Base-by-base conservation (phyloP, 2,797 vertebrate species). In the Sitta carolinensis region DNA sequence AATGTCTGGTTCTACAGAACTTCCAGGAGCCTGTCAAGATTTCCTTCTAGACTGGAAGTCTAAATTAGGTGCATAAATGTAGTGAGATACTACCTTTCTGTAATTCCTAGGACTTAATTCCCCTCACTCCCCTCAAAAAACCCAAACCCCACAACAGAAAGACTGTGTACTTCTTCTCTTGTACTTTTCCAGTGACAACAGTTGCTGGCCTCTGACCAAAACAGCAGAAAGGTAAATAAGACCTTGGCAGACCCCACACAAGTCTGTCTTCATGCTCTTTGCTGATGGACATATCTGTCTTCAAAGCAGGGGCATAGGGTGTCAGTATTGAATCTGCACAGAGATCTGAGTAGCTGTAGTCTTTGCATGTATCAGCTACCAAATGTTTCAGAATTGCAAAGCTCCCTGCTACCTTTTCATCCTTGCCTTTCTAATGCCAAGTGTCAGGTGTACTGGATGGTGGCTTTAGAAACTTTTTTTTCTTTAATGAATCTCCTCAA, bases 51-150 rank as follows among this genome's bases (percentile, higher is more conserved):
- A 1, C 9, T 73, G 9, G 2, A 3, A 47, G 10, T 11, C 29
- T 84, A 48, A 69, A 52, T 70, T 63, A 63, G 3, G 2, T 67
- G 15, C 9, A n/a, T 50, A 63, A 82, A 27, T 7, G 18, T 54
- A 50, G 62, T 13, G 20, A 38, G 45, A n/a, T 14, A 57, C 16
- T 34, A 13, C 10, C 3, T 36, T 25, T 57, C 18, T 61, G 26
- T n/a, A 58, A 78, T 23, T 73, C 4, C 6, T 22, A 47, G 4
- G 8, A 66, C 2, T 34, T 29, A 29, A 26, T 20, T 61, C 13
- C 9, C 19, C 47, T 25, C 9, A n/a, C 7, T n/a, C 12, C 9
- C 15, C 10, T 10, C 10, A 47, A 13, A 40, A 12, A 23, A 0
- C 1, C 10, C 5, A 22, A 45, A 25, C 4, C 5, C 11, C 10